Conservation (phyloP, 2,888 invertebrate species). For the Caenorhabditis sp. region DNA sequence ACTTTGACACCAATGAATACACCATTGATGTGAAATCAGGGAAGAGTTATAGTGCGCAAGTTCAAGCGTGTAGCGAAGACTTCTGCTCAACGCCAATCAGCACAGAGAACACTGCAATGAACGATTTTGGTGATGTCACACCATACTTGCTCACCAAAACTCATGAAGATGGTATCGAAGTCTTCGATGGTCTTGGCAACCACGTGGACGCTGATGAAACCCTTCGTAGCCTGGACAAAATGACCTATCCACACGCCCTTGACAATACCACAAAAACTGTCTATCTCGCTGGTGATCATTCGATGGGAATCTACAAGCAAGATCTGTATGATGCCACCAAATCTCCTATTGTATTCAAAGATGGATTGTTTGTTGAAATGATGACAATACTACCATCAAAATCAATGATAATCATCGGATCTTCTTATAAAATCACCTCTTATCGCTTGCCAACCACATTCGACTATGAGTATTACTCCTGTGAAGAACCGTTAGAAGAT, state of each 20-base stretch:
- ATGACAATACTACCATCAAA: conserved; percentile 40
- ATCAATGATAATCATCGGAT: conserved; percentile 59
- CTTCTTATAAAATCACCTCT: conserved; percentile 60
- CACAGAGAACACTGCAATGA: conserved; percentile 34
- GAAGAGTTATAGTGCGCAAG: conserved; percentile 30
- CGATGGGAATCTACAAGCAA: conserved; percentile 43
- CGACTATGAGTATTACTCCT: conserved; percentile 63
- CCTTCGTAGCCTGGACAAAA: conserved; percentile 22
- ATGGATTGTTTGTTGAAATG: conserved; percentile 36
- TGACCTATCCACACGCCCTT: conserved; percentile 23
- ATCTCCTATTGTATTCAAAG: conserved; percentile 29
- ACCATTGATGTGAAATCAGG: conserved; percentile 28
- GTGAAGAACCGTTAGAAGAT: conserved; percentile 47
- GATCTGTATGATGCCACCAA: conserved; percentile 23
- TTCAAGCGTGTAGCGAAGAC: conserved; percentile 38
- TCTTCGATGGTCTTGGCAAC: conserved; percentile 26
- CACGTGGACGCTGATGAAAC: conserved; percentile 13
- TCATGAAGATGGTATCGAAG: conserved; percentile 21
- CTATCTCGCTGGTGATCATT: conserved; percentile 39
- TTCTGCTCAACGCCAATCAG: conserved; percentile 33
- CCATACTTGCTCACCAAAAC: conserved; percentile 32
- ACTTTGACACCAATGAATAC: conserved; percentile 27
- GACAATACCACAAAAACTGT: conserved; percentile 42
- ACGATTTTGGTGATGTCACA: conserved; percentile 14
- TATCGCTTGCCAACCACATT: conserved; percentile 67